Base-by-base conservation (phyloP, 2,113 vertebrate genomes). In the Nesogale talazaci region DNA sequence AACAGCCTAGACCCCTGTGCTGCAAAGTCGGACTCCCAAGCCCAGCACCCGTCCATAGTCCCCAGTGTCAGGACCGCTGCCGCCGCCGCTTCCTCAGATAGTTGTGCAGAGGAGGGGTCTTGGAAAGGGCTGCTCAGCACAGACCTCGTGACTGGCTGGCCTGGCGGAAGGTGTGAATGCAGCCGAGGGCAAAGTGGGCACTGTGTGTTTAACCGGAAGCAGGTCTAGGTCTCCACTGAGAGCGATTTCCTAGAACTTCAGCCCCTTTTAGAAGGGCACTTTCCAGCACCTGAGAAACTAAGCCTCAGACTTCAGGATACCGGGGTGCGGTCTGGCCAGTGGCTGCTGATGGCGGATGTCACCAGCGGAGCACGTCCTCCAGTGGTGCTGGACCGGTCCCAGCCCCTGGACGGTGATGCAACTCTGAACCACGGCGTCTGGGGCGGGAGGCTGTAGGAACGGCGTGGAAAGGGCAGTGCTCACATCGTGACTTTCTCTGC, bases 21-120 rank as follows among this genome's bases (percentile, higher is more conserved):
- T 38, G 87, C 76, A 12, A 88, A 83, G 40, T 95, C n/a, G 65
- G 11, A 59, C 65, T 70, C 25, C 72, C 75, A 91, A 87, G 72
- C 80, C 42, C 57, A 80, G 7, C 40, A 23, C 38, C 76, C 1
- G 91, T 78, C 36, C 38, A 11, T 12, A 52, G 46, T 10, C 46
- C 46, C 56, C 22, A 75, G 22, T 72, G 61, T 85, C 63, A 87
- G 4, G 46, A 12, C 14, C 46, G 46, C 46, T 52, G 46, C 46
- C 46, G 10, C 46, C 10, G 42, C 14, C 46, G 46, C 46, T 52
- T 9, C 46, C 46, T 52, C 46, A 52, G 42, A 46, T 52, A 12
- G 46, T 52, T 52, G 46, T 52, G 9, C n/a, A n/a, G n/a, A 12
- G 46, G 14, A 52, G 46, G 10, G 46, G 46, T 52, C 46, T 2